phyloP scores from a whole-genome alignment of 2,797 vertebrate genomes.

The Aselliscus stoliczkanus region DNA sequence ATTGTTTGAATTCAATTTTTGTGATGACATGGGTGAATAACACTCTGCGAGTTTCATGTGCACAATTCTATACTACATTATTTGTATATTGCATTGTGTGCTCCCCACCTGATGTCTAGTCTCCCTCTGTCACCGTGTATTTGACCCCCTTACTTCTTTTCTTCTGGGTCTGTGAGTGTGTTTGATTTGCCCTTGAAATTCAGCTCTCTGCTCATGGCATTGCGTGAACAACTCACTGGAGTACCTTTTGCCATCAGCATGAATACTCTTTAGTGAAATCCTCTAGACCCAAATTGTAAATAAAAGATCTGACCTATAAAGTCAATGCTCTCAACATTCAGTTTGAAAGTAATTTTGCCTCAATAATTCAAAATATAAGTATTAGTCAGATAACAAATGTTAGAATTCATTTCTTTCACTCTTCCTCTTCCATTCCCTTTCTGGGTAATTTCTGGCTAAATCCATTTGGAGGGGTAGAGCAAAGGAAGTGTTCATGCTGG shows the following conservation, averaged over 20 bases:
- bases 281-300: not conserved
- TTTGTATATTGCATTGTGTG: not conserved
- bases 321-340: not conserved
- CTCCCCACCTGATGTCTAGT: not conserved
- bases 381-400: no score
- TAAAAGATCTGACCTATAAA: not conserved
- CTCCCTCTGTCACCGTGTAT: not conserved
- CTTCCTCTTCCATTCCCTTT: no score
- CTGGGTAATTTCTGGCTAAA: no score
- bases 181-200: not conserved
- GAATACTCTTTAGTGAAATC: not conserved
- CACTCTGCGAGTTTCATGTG: no score
- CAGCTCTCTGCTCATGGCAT: not conserved
- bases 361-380: no score
- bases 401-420: no score
- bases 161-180: not conserved
- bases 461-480: no score
- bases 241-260: not conserved
- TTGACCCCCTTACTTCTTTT: not conserved
- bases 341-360: not conserved
- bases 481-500: no score
- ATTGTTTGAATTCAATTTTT: not conserved
- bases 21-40: not conserved
- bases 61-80: no score
- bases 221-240: not conserved